These are phyloP conservation scores for Doris montereyensis DNA, from an alignment of 2,888 invertebrate genomes.

Conservation along the genomic window DNA sequence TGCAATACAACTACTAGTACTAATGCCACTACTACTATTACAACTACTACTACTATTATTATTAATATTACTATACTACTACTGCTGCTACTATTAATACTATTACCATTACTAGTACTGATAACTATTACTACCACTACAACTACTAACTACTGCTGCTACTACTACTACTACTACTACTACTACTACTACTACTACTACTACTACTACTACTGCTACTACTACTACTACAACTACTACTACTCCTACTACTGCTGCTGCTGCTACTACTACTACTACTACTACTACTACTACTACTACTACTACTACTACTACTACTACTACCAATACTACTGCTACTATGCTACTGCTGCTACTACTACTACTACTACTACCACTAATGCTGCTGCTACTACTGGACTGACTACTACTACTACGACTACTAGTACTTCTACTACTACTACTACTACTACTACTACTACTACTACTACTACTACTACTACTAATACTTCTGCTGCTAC, in stretches of 20 bases:
- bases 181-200: conserved; percentile 20
- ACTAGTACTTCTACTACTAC: not conserved
- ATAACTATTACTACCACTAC: not conserved
- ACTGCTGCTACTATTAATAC: not conserved
- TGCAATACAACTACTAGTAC: not conserved
- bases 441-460: not conserved
- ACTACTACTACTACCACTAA: not conserved
- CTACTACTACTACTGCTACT: conserved; percentile 20
- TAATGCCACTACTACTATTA: not conserved
- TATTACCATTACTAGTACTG: not conserved
- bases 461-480: not conserved
- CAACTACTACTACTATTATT: not conserved
- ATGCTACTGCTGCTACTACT: not conserved
- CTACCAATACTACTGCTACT: no score
- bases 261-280: not conserved
- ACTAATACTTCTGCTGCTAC: no score
- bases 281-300: not conserved
- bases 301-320: not conserved
- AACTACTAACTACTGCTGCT: conserved; percentile 4
- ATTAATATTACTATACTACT: not conserved
- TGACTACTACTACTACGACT: no score
- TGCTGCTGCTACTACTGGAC: no score
- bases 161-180: conserved; percentile 20
- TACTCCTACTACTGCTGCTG: conserved; percentile 2
- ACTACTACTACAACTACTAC: conserved; percentile 16